Base-by-base conservation (phyloP, 2,888 invertebrate species). In the Fragum fragum region DNA sequence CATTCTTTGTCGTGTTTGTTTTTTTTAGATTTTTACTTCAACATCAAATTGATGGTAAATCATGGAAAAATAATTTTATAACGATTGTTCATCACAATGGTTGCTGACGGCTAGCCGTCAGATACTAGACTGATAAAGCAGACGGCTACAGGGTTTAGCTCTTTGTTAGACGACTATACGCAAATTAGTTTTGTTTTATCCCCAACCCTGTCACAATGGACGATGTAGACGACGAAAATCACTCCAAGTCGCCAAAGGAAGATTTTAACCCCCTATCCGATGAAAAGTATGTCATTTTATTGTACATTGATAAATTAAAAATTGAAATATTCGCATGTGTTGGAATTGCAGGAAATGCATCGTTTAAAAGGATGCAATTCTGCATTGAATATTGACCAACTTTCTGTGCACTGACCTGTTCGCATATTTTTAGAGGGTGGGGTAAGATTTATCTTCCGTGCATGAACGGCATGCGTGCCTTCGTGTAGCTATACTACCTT, bases 191-290 rank as follows among this genome's bases (percentile, higher is more conserved):
- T 9, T 18, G 32, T 5, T 63, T 63, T 63, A 29, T 29, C 32
- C 66, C 23, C 14, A 32, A 21, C 66, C 21, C 23, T 47, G 16
- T 42, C 77, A 86, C 75, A 79, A 91, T 91, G 91, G 91, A 90
- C 85, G 91, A 90, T 70, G 85, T 82, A 61, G 81, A 81, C 63
- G 83, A 81, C 52, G 66, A 69, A 59, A 79, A 81, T 61, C 73
- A 80, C 69, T 76, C 86, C 59, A 74, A 76, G 26, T 91, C 90
- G 76, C 91, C 90, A 61, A 81, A 69, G 23, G 91, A 91, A 83
- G 85, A 91, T 88, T 91, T 81, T 72, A 85, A 92, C 76, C 90
- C 91, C n/a, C 73, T 91, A 39, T 78, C 80, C n/a, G 90, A 90
- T 59, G 88, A 90, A 57, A 73, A 74, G 91, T 91, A 80, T 86